These are phyloP conservation scores for Phaedon cochleariae DNA, from an alignment of 2,888 invertebrate genomes.

Conservation along the genomic window DNA sequence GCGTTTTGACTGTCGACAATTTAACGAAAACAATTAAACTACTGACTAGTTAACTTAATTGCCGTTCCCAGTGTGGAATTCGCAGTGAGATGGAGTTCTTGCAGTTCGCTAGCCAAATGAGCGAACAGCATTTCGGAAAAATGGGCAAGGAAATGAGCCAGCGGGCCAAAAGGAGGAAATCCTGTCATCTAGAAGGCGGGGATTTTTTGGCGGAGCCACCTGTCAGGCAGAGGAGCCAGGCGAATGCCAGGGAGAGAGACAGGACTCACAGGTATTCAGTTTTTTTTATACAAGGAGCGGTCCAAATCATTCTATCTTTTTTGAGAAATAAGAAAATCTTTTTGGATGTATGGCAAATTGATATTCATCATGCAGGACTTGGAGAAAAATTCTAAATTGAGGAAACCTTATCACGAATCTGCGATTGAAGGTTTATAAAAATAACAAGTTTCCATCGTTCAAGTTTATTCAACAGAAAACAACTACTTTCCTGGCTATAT, in stretches of 20 bases:
- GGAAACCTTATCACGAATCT: too few species aligned
- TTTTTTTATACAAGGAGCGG: neutral
- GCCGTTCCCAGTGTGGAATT: neutral
- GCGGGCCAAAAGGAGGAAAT: slow-evolving; percentile 44
- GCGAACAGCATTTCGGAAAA: slow-evolving; percentile 27
- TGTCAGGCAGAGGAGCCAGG: slow-evolving; percentile 75
- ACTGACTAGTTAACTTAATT: slow-evolving; percentile 8
- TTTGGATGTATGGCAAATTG: too few species aligned
- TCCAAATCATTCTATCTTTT: too few species aligned
- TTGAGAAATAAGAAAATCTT: too few species aligned
- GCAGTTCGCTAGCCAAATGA: slow-evolving; percentile 29
- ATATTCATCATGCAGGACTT: too few species aligned
- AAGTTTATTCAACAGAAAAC: too few species aligned
- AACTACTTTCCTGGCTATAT: too few species aligned
- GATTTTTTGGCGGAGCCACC: slow-evolving; percentile 41
- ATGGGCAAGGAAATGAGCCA: slow-evolving; percentile 5
- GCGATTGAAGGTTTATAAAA: too few species aligned
- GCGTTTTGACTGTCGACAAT: slow-evolving; percentile 20
- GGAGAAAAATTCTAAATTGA: too few species aligned
- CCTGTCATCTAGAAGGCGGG: slow-evolving; percentile 29
- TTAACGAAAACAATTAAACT: neutral
- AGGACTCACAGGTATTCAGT: slow-evolving; percentile 80
- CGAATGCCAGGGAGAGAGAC: slow-evolving; percentile 83
- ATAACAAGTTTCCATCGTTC: too few species aligned
- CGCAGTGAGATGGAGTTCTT: slow-evolving; percentile 34